Evolutionary conservation across 2,888 invertebrate species (phyloP).

Genomic region (Drosophila peninsularis): DNA sequence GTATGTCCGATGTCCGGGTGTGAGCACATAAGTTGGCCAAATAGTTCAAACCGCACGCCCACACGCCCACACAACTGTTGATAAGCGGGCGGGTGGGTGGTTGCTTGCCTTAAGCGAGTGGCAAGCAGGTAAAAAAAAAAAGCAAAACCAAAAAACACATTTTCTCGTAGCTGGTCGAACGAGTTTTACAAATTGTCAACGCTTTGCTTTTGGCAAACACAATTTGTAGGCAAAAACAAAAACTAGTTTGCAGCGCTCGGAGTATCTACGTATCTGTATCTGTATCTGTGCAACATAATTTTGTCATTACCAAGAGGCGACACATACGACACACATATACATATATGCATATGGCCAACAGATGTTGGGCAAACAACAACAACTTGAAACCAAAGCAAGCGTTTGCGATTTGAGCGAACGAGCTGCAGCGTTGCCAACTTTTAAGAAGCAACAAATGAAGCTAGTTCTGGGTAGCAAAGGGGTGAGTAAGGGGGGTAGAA

Average conservation of each 20-base stretch:
- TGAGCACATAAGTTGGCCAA: conserved; percentile 21
- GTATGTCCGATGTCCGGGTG: conserved; percentile 9
- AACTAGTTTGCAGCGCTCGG: conserved; percentile 56
- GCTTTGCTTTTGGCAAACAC: conserved; percentile 71
- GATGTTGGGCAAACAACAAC: conserved; percentile 66
- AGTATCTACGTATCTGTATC: conserved; percentile 40
- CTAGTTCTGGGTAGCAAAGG: neutral
- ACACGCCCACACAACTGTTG: conserved; percentile 35
- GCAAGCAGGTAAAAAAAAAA: conserved; percentile 28
- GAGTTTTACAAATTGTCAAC: conserved; percentile 77
- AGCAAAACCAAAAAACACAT: conserved; percentile 13
- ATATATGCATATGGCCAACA: conserved; percentile 72
- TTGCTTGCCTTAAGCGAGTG: conserved; percentile 10
- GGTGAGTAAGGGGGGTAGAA: neutral
- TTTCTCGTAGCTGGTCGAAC: conserved; percentile 65
- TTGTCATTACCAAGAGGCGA: conserved; percentile 67
- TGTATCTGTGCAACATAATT: conserved; percentile 73
- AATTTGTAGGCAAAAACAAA: conserved; percentile 61
- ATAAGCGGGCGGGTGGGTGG: conserved; percentile 42
- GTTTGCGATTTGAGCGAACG: conserved; percentile 18
- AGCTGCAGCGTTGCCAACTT: conserved; percentile 9
- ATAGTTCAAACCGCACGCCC: conserved; percentile 21
- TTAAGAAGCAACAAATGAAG: conserved; percentile 2
- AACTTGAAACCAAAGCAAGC: conserved; percentile 23
- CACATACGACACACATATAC: conserved; percentile 27